Evolutionary conservation across 2,888 invertebrate species (phyloP).

Genomic region (Julus scandinavius): DNA sequence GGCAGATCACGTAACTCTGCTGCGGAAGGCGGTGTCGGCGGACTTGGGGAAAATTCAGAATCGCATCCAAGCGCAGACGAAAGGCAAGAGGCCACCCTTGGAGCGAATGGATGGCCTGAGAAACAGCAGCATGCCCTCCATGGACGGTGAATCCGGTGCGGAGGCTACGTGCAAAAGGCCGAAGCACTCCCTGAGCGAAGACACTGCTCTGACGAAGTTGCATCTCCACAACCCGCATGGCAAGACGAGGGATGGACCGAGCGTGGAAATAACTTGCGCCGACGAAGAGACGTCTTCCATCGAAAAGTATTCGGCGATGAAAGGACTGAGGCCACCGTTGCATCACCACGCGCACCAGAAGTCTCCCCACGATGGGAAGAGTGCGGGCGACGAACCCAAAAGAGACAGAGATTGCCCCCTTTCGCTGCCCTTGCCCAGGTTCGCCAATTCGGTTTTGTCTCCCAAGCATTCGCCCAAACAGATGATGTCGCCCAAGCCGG

Average conservation of each 20-base stretch:
- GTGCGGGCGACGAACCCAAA: slow-evolving; percentile 54
- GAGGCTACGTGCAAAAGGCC: neutral
- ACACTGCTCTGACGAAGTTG: neutral
- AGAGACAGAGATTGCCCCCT: slow-evolving; percentile 72
- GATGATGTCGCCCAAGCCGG: slow-evolving; percentile 54
- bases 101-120: slow-evolving; percentile 53
- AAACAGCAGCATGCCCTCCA: slow-evolving; percentile 21
- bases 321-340: neutral
- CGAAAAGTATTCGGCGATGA: slow-evolving; percentile 50
- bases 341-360: slow-evolving; percentile 51
- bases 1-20: neutral
- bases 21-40: neutral
- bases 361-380: slow-evolving; percentile 37
- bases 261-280: neutral
- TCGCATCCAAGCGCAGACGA: neutral
- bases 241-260: slow-evolving; percentile 21
- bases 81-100: slow-evolving; percentile 54
- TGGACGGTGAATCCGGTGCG: slow-evolving; percentile 43
- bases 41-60: neutral
- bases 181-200: neutral
- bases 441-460: slow-evolving; percentile 70
- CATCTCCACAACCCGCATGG: neutral
- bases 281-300: slow-evolving; percentile 69
- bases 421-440: slow-evolving; percentile 87
- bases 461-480: slow-evolving; percentile 58